Conservation (phyloP, 2,888 invertebrate genomes). For the Sphaeridia pumilis region DNA sequence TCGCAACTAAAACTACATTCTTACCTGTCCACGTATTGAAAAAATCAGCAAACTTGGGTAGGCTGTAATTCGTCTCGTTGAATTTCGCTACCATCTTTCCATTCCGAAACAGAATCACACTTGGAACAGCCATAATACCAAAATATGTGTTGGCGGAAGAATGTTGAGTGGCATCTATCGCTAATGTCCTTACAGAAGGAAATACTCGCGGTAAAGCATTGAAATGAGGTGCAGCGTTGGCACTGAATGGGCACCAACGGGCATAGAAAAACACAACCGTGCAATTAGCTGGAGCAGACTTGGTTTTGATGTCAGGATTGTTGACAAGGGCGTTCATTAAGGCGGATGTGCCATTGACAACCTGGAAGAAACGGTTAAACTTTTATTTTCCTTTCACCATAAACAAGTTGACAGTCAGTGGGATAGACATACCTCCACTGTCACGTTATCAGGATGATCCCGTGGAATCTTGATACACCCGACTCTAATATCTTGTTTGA, state of each 20-base stretch:
- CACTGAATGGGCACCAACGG: slow-evolving; percentile 78
- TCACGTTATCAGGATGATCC: too few species aligned
- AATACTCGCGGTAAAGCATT: slow-evolving; percentile 81
- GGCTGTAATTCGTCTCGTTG: slow-evolving; percentile 66
- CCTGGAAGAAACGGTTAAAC: slow-evolving; percentile 44
- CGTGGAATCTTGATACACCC: slow-evolving; percentile 6
- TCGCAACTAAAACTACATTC: background rate
- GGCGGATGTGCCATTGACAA: slow-evolving; percentile 55
- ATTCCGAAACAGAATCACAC: slow-evolving; percentile 71
- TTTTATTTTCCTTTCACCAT: background rate
- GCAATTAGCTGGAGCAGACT: slow-evolving; percentile 54
- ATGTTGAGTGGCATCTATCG: slow-evolving; percentile 51
- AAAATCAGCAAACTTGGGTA: slow-evolving; percentile 67
- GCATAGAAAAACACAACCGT: slow-evolving; percentile 67
- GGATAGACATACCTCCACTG: slow-evolving; percentile 7
- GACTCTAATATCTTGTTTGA: slow-evolving; percentile 6
- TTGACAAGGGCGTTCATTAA: slow-evolving; percentile 54
- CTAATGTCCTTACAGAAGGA: slow-evolving; percentile 74
- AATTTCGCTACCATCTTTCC: slow-evolving; percentile 73
- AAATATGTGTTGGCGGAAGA: slow-evolving; percentile 65
- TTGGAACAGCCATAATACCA: slow-evolving; percentile 82
- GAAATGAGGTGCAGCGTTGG: slow-evolving; percentile 75
- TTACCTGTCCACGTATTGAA: slow-evolving; percentile 57
- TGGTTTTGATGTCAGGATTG: slow-evolving; percentile 53
- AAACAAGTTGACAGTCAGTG: background rate